phyloP scores from a whole-genome alignment of 2,797 vertebrate genomes.

The Myotis vivesi region DNA sequence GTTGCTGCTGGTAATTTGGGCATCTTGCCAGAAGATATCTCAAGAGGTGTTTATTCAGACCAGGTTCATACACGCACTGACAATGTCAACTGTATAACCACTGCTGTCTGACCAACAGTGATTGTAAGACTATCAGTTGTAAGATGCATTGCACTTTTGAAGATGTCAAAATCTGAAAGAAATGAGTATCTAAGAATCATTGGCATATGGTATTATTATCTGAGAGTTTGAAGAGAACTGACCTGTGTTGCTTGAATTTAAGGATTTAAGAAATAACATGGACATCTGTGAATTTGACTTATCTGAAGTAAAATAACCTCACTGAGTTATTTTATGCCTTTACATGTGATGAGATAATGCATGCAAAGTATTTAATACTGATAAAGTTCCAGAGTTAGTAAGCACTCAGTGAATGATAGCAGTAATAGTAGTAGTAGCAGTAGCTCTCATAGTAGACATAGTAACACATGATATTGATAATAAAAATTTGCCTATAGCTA shows the following conservation, averaged over 20 bases:
- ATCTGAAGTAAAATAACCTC: conserved; percentile 39
- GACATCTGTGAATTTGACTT: background rate
- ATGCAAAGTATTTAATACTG: conserved; percentile 1
- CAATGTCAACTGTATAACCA: background rate
- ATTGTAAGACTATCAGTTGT: background rate
- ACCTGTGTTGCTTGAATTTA: conserved; percentile 75
- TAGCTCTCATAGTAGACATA: background rate
- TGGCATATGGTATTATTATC: background rate
- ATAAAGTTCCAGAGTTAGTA: background rate
- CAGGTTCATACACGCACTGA: background rate
- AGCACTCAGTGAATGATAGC: background rate
- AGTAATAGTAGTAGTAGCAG: background rate
- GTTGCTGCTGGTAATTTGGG: background rate
- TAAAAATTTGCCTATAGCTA: conserved; percentile 33
- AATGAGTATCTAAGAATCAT: background rate
- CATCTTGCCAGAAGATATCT: background rate
- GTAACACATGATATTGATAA: background rate
- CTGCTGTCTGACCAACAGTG: background rate
- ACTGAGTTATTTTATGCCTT: background rate
- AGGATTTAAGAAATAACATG: conserved; percentile 35
- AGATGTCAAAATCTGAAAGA: conserved; percentile 30
- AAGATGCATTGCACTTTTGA: conserved; percentile 3
- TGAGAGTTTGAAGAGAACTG: background rate
- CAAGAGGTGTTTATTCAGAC: conserved; percentile 8
- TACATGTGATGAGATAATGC: conserved; percentile 26